A percentile compares a stretch with the other conserved stretches of the same genome.
phyloP scores from a whole-genome alignment of 2,113 vertebrate species.

The Oncorhynchus gorbuscha region DNA sequence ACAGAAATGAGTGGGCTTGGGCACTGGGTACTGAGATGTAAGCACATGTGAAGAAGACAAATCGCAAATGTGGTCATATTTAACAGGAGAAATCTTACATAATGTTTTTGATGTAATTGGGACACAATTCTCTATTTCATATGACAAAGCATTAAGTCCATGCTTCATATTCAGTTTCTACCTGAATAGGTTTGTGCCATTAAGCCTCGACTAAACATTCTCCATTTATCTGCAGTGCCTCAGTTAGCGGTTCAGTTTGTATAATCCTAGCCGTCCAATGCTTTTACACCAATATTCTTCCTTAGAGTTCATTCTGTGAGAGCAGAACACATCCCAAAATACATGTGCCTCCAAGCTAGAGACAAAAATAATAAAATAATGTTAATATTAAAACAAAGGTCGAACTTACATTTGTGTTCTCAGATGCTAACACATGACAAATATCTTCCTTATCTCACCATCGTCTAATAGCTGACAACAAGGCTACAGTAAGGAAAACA shows the following conservation, averaged over 20 bases:
- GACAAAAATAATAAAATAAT: slow-evolving; percentile 31
- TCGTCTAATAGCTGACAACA: neutral
- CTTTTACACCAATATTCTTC: neutral
- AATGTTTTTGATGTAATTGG: neutral
- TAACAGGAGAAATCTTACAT: neutral
- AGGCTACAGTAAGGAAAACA: neutral
- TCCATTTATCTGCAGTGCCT: neutral
- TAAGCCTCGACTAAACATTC: neutral
- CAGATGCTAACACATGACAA: slow-evolving; percentile 20
- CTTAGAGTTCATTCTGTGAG: neutral
- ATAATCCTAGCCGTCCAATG: neutral
- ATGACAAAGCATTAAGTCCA: neutral
- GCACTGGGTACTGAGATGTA: neutral
- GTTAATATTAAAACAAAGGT: slow-evolving; percentile 37
- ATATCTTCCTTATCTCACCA: neutral
- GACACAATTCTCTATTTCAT: neutral
- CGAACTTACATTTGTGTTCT: slow-evolving; percentile 34
- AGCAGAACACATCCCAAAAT: slow-evolving; percentile 20
- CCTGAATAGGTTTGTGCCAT: neutral
- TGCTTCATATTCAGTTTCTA: neutral
- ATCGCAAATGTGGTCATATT: neutral
- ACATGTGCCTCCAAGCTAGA: neutral
- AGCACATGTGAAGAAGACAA: no score
- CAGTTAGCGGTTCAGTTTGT: neutral
- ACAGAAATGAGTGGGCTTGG: neutral